phyloP scores from a whole-genome alignment of 2,888 invertebrate genomes.

The Sarcophaga subvicina region DNA sequence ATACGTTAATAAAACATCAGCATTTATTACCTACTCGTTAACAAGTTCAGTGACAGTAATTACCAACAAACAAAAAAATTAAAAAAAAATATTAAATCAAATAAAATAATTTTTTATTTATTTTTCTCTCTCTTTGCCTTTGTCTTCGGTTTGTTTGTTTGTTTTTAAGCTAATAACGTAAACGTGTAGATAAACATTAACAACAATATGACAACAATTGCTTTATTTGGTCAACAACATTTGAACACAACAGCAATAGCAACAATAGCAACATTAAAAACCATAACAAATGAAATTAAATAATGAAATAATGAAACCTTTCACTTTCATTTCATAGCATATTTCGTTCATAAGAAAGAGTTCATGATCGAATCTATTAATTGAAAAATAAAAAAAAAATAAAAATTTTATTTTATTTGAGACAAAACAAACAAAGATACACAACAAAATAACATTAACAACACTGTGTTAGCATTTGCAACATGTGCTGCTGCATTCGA shows the following conservation, averaged over 20 bases:
- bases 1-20: not conserved
- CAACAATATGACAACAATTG: slow-evolving; percentile 48
- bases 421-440: too few species aligned
- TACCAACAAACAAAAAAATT: slow-evolving; percentile 39
- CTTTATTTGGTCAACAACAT: slow-evolving; percentile 62
- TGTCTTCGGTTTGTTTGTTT: too few species aligned
- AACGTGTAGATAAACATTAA: not conserved
- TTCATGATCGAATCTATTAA: slow-evolving; percentile 68
- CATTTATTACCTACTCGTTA: slow-evolving; percentile 57
- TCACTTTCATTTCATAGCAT: slow-evolving; percentile 62
- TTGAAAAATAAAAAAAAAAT: slow-evolving; percentile 42
- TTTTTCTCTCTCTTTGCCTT: not conserved
- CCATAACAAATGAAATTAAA: not conserved
- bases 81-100: not conserved
- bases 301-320: slow-evolving; percentile 45
- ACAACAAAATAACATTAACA: too few species aligned
- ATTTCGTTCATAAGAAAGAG: slow-evolving; percentile 26
- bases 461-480: too few species aligned
- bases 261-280: slow-evolving; percentile 2
- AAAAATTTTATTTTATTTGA: slow-evolving; percentile 4
- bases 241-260: slow-evolving; percentile 5
- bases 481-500: too few species aligned
- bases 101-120: not conserved
- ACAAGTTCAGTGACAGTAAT: slow-evolving; percentile 66
- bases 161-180: too few species aligned